Percentiles rank a stretch among this genome's conserved stretches.
Evolutionary conservation across 2,797 vertebrate genomes (phyloP).

Genomic region (Mormyrus proboscirostris): DNA sequence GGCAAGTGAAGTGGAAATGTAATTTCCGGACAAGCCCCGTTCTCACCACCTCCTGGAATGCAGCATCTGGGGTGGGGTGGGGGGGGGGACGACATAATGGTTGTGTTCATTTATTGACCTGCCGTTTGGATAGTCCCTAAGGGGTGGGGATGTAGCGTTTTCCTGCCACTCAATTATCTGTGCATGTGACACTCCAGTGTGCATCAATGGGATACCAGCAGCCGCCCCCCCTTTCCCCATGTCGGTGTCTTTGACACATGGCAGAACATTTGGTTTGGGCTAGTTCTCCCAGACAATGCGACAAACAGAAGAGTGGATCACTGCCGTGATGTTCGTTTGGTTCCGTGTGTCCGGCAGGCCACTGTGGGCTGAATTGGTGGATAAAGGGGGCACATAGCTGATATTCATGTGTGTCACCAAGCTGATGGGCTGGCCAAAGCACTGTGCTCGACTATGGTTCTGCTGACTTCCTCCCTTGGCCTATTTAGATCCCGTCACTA

Average conservation of each 20-base stretch:
- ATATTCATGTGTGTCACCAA: background rate
- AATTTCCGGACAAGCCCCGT: constrained; percentile 32
- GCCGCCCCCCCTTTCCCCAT: background rate
- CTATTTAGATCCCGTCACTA: background rate
- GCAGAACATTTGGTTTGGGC: background rate
- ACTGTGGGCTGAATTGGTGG: background rate
- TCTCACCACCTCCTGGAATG: background rate
- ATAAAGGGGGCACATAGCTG: background rate
- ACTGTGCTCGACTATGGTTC: background rate
- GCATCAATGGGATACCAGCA: background rate
- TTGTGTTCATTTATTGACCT: background rate
- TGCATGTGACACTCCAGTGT: background rate
- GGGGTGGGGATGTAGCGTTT: background rate
- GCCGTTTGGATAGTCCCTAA: background rate
- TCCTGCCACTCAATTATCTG: background rate
- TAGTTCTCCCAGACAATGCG: background rate
- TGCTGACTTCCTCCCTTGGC: background rate
- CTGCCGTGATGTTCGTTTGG: background rate
- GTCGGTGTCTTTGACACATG: background rate
- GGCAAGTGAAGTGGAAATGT: constrained; percentile 35
- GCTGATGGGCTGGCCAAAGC: background rate
- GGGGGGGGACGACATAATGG: background rate
- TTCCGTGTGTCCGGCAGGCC: background rate
- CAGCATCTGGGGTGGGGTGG: background rate
- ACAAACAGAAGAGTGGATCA: background rate